Evolutionary conservation across 2,888 invertebrate species (phyloP).

Genomic region (Leptura quadrifasciata): DNA sequence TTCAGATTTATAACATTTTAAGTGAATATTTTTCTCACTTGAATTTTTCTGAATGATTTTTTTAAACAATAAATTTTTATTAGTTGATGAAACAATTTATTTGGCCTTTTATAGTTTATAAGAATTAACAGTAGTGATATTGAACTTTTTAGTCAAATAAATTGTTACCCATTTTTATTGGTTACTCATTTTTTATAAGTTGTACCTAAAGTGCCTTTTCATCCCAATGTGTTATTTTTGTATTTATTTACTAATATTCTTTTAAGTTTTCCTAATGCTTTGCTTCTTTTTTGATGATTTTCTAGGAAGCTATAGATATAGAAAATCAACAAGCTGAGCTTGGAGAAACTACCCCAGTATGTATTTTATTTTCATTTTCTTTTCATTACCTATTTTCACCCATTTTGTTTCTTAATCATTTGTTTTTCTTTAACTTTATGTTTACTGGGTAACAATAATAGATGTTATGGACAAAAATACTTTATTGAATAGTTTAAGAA

Average conservation of each 20-base stretch:
- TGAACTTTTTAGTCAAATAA: no score
- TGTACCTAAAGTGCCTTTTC: neutral
- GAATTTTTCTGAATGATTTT: conserved; percentile 14
- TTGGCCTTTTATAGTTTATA: no score
- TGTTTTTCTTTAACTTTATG: conserved; percentile 47
- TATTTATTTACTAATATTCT: conserved; percentile 55
- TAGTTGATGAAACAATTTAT: neutral
- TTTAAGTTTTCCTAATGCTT: conserved; percentile 71
- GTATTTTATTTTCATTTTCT: conserved; percentile 74
- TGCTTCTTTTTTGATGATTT: conserved; percentile 64
- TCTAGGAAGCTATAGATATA: conserved; percentile 59
- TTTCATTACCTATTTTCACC: conserved; percentile 60
- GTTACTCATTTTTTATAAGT: conserved; percentile 12
- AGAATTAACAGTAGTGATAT: no score
- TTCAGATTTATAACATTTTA: neutral
- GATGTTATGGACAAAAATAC: neutral
- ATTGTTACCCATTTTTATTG: neutral
- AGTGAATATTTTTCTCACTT: neutral
- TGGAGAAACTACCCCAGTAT: conserved; percentile 83
- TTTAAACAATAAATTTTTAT: neutral
- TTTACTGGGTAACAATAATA: conserved; percentile 40
- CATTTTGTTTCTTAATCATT: conserved; percentile 45
- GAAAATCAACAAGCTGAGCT: conserved; percentile 71
- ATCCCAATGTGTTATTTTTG: conserved; percentile 35
- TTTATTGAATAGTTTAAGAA: neutral